These are phyloP conservation scores for Cochlearius cochlearius DNA, from an alignment of 2,113 vertebrate genomes.

Conservation along the genomic window DNA sequence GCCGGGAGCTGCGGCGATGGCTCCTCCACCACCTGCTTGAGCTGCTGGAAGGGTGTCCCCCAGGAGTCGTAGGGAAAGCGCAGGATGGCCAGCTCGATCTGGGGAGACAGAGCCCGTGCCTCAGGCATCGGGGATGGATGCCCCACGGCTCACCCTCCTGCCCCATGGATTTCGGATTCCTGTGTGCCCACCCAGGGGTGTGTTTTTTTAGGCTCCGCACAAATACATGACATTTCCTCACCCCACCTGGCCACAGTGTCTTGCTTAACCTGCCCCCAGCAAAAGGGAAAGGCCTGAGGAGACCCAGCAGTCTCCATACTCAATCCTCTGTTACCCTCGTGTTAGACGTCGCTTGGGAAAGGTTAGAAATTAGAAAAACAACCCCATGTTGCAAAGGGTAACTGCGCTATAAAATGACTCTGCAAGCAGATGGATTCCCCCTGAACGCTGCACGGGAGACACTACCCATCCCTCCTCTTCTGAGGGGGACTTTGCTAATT, in stretches of 20 bases:
- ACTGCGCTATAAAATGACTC: rapidly evolving
- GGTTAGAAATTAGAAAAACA: not conserved
- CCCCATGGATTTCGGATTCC: rapidly evolving
- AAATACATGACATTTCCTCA: not conserved
- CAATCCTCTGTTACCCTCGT: rapidly evolving
- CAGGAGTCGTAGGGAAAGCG: slow-evolving; percentile 94
- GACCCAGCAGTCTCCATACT: not conserved
- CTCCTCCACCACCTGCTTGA: slow-evolving; percentile 97
- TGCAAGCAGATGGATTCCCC: not conserved
- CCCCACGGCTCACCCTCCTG: rapidly evolving
- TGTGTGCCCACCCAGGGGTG: rapidly evolving
- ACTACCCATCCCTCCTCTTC: not conserved
- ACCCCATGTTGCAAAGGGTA: not conserved
- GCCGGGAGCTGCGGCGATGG: slow-evolving; percentile 89
- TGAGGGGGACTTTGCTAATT: not conserved
- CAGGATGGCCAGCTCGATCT: slow-evolving; percentile 95
- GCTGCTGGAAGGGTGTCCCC: slow-evolving; percentile 96
- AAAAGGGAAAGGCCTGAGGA: not conserved
- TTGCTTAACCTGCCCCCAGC: not conserved
- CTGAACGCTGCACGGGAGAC: not conserved
- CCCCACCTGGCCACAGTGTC: not conserved
- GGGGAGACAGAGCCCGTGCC: not conserved
- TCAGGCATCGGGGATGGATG: rapidly evolving
- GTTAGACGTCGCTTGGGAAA: rapidly evolving
- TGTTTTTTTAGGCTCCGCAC: not conserved